Conservation (phyloP, 2,113 vertebrate genomes). For the Mormyrus lacerda region DNA sequence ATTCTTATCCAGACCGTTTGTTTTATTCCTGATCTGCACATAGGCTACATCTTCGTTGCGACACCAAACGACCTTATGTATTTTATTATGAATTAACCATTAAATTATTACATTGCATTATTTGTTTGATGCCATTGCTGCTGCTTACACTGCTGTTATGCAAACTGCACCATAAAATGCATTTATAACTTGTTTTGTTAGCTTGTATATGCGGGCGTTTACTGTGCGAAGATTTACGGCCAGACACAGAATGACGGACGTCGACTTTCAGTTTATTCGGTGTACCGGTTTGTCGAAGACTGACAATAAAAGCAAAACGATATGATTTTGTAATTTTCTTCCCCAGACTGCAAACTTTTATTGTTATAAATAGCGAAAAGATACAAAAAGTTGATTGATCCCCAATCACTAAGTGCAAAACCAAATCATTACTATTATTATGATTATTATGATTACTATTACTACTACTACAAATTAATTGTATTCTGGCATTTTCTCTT, state of each 20-base stretch:
- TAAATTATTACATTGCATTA: background rate
- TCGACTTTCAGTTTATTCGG: background rate
- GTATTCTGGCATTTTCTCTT: background rate
- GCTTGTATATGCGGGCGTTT: background rate
- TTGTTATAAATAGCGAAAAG: background rate
- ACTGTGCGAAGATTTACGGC: background rate
- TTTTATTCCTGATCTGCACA: background rate
- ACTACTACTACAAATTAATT: background rate
- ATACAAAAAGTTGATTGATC: background rate
- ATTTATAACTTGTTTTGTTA: constrained; percentile 1
- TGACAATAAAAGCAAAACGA: background rate
- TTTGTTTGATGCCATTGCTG: background rate
- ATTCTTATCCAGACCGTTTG: background rate
- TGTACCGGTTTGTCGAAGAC: background rate
- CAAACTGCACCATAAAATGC: background rate
- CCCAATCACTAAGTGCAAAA: background rate
- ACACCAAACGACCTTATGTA: background rate
- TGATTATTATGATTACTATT: background rate
- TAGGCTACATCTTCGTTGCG: background rate
- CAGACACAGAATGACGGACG: background rate
- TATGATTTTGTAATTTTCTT: background rate
- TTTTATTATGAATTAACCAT: background rate
- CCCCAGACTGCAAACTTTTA: background rate
- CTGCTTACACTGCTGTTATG: background rate
- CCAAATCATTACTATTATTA: background rate